Percentiles rank a stretch among this genome's conserved stretches.
Evolutionary conservation across 2,797 vertebrate species (phyloP).

Genomic region (Karalla daura): DNA sequence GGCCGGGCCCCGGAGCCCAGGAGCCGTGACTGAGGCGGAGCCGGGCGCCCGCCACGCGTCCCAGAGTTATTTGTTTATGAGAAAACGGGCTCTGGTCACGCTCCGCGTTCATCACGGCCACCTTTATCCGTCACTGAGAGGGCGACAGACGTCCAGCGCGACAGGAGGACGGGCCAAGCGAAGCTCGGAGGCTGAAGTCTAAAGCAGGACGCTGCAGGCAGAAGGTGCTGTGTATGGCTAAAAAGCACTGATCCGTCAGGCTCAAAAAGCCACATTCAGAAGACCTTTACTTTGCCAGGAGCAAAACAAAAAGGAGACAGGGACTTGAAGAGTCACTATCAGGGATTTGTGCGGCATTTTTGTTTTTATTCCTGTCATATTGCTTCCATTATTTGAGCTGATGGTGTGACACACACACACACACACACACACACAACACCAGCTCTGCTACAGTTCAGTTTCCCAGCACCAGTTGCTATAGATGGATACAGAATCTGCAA

Average conservation of each 20-base stretch:
- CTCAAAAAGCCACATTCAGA: slow-evolving; percentile 6
- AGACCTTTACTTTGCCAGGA: neutral
- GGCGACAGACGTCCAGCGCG: neutral
- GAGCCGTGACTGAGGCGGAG: slow-evolving; percentile 50
- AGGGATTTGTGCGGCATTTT: neutral
- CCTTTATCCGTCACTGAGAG: slow-evolving; percentile 4
- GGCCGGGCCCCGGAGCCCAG: slow-evolving; percentile 42
- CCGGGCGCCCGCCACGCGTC: slow-evolving; percentile 34
- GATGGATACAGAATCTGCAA: no score
- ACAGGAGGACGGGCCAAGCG: neutral
- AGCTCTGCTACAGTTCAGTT: neutral
- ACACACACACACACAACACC: neutral
- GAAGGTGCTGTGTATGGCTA: neutral
- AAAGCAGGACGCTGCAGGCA: neutral
- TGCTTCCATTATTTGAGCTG: slow-evolving; percentile 2
- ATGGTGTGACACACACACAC: no score
- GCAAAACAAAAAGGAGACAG: slow-evolving; percentile 2
- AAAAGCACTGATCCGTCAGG: slow-evolving; percentile 16
- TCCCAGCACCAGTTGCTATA: no score
- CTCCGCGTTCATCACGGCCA: neutral
- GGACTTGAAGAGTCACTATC: neutral
- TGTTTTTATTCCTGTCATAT: neutral
- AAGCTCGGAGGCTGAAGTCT: neutral
- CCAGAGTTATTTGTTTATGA: slow-evolving; percentile 56
- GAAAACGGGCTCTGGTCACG: slow-evolving; percentile 21